phyloP scores from a whole-genome alignment of 2,888 invertebrate genomes.

The Pseudococcus jackbeardsleyi region DNA sequence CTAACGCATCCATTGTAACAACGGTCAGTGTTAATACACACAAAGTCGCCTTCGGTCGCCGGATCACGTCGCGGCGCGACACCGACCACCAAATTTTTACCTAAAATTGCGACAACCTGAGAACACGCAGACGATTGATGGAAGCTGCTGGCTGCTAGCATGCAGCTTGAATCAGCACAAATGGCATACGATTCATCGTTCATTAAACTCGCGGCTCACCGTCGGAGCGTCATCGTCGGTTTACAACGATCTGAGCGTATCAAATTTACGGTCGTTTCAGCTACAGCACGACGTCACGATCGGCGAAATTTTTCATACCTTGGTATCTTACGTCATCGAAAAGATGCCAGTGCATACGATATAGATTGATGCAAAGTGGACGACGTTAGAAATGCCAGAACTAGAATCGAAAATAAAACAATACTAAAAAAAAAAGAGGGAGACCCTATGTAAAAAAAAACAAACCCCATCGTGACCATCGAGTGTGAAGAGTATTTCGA shows the following conservation, averaged over 20 bases:
- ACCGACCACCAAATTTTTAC: neutral
- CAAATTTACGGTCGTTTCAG: neutral
- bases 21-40: neutral
- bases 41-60: neutral
- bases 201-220: slow-evolving; percentile 5
- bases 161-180: neutral
- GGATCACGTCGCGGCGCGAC: neutral
- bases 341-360: neutral
- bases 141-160: neutral
- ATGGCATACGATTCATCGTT: neutral
- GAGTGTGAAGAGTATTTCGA: slow-evolving; percentile 20
- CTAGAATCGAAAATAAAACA: neutral
- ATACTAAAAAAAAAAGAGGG: neutral
- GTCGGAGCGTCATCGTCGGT: neutral
- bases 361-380: neutral
- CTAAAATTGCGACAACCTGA: neutral
- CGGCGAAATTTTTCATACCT: neutral
- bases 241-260: neutral
- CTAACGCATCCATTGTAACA: slow-evolving; percentile 29
- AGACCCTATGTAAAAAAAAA: neutral
- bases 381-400: neutral
- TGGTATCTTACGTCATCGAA: neutral
- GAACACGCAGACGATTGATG: neutral
- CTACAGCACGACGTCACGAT: neutral
- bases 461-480: slow-evolving; percentile 33